Evolutionary conservation across 2,888 invertebrate genomes (phyloP), one percentile per base, ranked within the genome.

Genomic region (Trilocha varians): DNA sequence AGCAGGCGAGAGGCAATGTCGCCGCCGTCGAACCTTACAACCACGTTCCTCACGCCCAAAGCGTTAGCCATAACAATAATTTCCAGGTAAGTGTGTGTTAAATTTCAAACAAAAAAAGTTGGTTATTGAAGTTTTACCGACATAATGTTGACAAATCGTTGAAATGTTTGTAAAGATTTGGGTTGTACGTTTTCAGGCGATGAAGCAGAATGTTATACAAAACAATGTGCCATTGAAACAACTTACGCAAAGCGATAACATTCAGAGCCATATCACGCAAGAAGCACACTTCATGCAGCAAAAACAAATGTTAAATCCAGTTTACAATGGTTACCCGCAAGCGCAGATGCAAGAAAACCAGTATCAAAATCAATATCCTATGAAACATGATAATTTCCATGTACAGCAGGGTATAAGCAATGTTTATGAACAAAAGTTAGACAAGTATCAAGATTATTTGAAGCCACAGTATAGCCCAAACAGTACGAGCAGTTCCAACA

Each of bases 11-110:
- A 38, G 93, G 93, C 41, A 94, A 95, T 75, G 91, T 95, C 46
- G 95, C 95, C 13, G 95, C 95, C 36, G 93, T 95, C 32, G 95
- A 95, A 68, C 95, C 95, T 3, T 95, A 94, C 70, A 94, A 94
- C 62, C 95, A 95, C 62, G 92, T 94, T 60, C 95, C 95, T 41
- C 89, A 90, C 49, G 87, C 89, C 32, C 87, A 87, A 49, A 87
- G 87, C 51, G 70, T 84, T 59, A 76, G 59, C 48, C 82, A 85
- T 55, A 84, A 78, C 50, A 65, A 71, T 37, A 84, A 86, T 53
- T 80, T 79, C 50, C 84, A 84, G 77, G 85, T 85, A 62, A 25
- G 5, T 25, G 25, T 2, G 6, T 6, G 6, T 25, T 25, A 25
- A 25, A 25, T 9, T 25, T 25, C 11, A 3, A 9, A 2, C 3